Base-by-base conservation (phyloP, 2,113 vertebrate genomes). In the Acanthochromis polyacanthus region DNA sequence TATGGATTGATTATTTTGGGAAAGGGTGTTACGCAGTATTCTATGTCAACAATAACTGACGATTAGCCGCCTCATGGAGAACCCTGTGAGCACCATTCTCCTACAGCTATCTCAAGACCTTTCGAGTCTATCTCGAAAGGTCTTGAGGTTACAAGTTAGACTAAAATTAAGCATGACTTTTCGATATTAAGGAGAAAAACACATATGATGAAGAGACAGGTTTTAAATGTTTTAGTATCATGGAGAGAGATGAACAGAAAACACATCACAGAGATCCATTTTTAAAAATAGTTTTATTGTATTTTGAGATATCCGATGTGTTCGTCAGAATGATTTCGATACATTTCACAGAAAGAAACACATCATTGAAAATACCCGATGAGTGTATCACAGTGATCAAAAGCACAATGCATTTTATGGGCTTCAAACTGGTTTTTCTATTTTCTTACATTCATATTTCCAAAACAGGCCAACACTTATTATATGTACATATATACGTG, bases 271-370 rank as follows among this genome's bases (percentile, higher is more conserved):
- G n/a, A 50, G 5, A n/a, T 6, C 2, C 17, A 23, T 25, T 11
- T 55, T 28, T 3, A 5, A 45, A 20, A 73, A 30, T n/a, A 0
- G 23, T 75, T 92, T 92, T 87, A 88, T 84, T 88, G 15, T 63
- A 60, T 80, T 61, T 77, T 58, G 23, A 20, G 51, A 43, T 38
- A n/a, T 82, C 53, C 51, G 43, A 65, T n/a, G 20, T 63, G 17
- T 67, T 4, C 45, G 11, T 76, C 66, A 79, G 72, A 85, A 82
- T 69, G 75, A 80, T 46, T 69, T 8, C 12, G 4, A 36, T 56
- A 63, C 51, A 74, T 74, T 85, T 73, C 52, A 74, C 45, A 63
- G 25, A 62, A 63, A 77, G 23, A 66, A 75, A 71, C 71, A 60
- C 2, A 56, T 25, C 0, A 32, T 23, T 83, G 22, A 71, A 57